Evolutionary conservation across 2,797 vertebrate species (phyloP).

Genomic region (Halcyon smyrnensis): DNA sequence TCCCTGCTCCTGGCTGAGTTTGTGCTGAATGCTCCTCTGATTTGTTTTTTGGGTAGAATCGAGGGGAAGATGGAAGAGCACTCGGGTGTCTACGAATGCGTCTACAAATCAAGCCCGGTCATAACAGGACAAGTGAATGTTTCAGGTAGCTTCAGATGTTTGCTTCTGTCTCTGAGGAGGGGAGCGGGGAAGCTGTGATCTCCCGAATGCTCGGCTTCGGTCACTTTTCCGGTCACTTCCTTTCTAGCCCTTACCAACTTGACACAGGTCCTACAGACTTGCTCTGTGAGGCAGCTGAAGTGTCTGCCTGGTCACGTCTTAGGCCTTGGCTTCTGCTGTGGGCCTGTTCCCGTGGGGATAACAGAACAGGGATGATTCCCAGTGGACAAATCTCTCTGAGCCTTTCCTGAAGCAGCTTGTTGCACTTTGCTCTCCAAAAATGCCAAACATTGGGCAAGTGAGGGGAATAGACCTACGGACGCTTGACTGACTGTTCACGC

Average conservation of each 20-base stretch:
- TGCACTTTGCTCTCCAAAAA: not conserved
- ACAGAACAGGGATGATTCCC: not conserved
- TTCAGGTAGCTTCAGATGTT: not conserved
- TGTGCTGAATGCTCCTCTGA: not conserved
- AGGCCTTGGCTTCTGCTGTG: not conserved
- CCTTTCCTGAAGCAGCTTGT: not conserved
- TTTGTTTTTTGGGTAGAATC: not conserved
- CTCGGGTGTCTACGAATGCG: slow-evolving; percentile 18
- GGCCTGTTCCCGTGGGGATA: not conserved
- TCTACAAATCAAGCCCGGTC: not conserved
- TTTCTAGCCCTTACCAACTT: not conserved
- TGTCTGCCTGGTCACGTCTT: not conserved
- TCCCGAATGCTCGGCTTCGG: not conserved
- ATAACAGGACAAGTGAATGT: not conserved
- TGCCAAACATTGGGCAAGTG: not conserved
- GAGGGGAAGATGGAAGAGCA: slow-evolving; percentile 38
- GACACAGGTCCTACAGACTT: not conserved
- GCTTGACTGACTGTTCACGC: not conserved
- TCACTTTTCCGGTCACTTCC: not conserved
- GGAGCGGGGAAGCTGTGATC: not conserved
- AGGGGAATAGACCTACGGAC: not conserved
- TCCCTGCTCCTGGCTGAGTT: not conserved
- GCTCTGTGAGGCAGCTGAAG: not conserved
- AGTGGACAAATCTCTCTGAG: not conserved
- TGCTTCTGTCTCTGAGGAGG: not conserved